Evolutionary conservation across 2,888 invertebrate genomes (phyloP).

Genomic region (Melolontha melolontha): DNA sequence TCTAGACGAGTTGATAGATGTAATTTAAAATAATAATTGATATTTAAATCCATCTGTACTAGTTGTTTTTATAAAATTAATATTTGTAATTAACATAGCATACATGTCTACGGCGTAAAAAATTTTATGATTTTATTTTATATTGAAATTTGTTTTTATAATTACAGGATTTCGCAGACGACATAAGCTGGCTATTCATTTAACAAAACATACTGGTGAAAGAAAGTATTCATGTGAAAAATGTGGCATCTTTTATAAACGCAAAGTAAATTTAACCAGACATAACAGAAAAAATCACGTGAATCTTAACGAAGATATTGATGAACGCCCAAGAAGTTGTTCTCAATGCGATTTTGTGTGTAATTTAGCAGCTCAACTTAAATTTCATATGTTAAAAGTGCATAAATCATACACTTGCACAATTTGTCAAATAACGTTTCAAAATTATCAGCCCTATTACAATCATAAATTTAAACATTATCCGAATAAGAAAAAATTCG

Average conservation of each 20-base stretch:
- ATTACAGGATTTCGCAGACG: constrained; percentile 12
- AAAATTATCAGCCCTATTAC: constrained; percentile 13
- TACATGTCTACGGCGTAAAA: too few relatives aligned
- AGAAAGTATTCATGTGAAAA: constrained; percentile 18
- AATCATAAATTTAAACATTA: constrained; percentile 19
- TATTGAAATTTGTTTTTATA: not conserved
- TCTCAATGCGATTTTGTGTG: not conserved
- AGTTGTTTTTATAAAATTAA: too few relatives aligned
- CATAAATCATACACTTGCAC: constrained; percentile 18
- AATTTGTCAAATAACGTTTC: not conserved
- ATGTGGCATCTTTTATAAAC: constrained; percentile 13
- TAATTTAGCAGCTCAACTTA: not conserved
- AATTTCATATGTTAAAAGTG: not conserved
- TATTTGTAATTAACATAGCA: too few relatives aligned
- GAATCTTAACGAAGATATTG: not conserved
- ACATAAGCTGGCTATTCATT: constrained; percentile 4
- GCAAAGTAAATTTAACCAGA: constrained; percentile 2
- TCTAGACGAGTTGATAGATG: too few relatives aligned
- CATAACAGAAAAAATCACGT: constrained; percentile 15
- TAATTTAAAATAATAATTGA: too few relatives aligned
- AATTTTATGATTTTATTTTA: too few relatives aligned
- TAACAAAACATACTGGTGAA: constrained; percentile 21
- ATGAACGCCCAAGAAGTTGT: not conserved
- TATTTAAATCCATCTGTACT: too few relatives aligned
- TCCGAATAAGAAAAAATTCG: constrained; percentile 13